Conservation (phyloP, 2,888 invertebrate genomes). For the Hypsopygia costalis region DNA sequence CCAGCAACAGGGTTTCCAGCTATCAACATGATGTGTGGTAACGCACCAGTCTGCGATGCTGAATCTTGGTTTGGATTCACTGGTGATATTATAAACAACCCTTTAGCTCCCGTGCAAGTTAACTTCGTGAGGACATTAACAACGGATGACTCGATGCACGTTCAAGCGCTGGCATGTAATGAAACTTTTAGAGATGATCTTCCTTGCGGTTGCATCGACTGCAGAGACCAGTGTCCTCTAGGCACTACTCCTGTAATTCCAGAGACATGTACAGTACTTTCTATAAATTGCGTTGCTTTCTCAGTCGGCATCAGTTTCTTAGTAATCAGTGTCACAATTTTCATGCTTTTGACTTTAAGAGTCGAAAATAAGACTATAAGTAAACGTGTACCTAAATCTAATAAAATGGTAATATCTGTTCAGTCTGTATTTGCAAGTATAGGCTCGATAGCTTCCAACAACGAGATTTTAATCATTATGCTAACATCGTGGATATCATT, state of each 20-base stretch:
- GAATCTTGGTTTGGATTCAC: conserved; percentile 84
- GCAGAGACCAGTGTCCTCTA: conserved; percentile 81
- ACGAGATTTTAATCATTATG: conserved; percentile 83
- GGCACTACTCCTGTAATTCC: conserved; percentile 57
- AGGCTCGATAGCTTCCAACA: conserved; percentile 82
- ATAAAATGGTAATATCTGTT: conserved; percentile 38
- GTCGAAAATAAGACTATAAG: background rate
- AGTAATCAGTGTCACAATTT: conserved; percentile 50
- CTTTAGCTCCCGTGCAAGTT: conserved; percentile 83
- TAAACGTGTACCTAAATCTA: conserved; percentile 1
- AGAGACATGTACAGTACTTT: conserved; percentile 77
- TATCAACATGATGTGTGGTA: conserved; percentile 89
- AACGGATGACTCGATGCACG: conserved; percentile 61
- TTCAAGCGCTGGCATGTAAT: conserved; percentile 76
- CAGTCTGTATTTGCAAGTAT: conserved; percentile 51
- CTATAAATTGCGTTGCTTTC: conserved; percentile 83
- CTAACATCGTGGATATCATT: conserved; percentile 81
- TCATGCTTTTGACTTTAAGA: conserved; percentile 41
- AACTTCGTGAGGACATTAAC: conserved; percentile 72
- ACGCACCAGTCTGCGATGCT: conserved; percentile 82
- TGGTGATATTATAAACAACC: conserved; percentile 76
- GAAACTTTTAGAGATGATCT: conserved; percentile 76
- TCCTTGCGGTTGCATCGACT: conserved; percentile 90
- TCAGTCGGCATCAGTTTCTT: conserved; percentile 80
- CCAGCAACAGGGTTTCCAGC: conserved; percentile 88